Base-by-base conservation (phyloP, 2,888 invertebrate genomes). In the Chrysotoxum bicinctum region DNA sequence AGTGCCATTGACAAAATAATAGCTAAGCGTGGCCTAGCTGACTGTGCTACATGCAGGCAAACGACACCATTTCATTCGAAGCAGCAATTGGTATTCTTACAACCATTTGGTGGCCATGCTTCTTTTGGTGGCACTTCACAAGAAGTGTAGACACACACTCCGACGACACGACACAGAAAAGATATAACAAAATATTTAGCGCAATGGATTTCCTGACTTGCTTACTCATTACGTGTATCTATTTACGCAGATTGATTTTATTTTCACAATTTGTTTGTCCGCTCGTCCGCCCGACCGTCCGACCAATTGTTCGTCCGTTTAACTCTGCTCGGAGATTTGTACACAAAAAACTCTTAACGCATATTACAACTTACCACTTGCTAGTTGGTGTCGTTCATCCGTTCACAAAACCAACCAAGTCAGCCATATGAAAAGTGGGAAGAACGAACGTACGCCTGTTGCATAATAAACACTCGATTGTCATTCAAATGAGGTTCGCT, bases 391-490 rank as follows among this genome's bases (percentile, higher is more conserved):
- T 30, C 45, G 75, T 75, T 80, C 80, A 70, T 79, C 83, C 79
- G 84, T 62, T 85, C 54, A 54, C 58, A 35, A 56, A 37, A 19
- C 64, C 64, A 77, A 73, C 76, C 66, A 60, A 80, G 64, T 70
- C 69, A 21, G 21, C 73, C 76, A 69, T 73, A 86, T 86, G 82
- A 82, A 75, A 56, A 86, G 73, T 73, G 77, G 82, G 70, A 86
- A 82, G 77, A 82, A 73, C 73, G 45, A 64, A 69, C 50, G 76
- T 19, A 91, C 90, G 91, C 87, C 88, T 80, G 89, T 90, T 90
- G 91, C 91, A 91, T 91, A 91, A 90, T 90, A 90, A 91, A 89
- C 90, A 90, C 89, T 89, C 88, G 80, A 76, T 88, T 88, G 86
- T 77, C 85, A 87, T 88, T 87, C 87, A 88, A 85, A 87, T 87